phyloP scores from a whole-genome alignment of 1,140 invertebrate genomes.

The Gonatopus flavifemur region DNA sequence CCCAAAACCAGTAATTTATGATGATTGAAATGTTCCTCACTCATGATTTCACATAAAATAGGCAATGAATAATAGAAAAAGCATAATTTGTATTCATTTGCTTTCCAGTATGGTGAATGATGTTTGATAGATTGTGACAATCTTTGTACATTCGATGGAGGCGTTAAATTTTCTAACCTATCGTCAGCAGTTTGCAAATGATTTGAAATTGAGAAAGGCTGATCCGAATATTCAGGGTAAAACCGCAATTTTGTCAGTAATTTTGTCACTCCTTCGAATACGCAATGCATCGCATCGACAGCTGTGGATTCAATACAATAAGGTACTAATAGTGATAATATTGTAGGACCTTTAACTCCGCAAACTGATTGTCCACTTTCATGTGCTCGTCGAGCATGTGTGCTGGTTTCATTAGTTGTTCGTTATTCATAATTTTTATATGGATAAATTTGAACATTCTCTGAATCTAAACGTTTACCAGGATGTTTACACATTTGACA shows the following conservation, averaged over 20 bases:
- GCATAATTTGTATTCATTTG: neutral
- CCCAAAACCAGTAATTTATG: neutral
- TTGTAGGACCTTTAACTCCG: slow-evolving; percentile 17
- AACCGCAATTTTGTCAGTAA: neutral
- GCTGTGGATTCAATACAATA: neutral
- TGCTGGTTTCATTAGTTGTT: slow-evolving; percentile 3
- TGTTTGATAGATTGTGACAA: neutral
- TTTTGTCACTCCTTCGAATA: slow-evolving; percentile 1
- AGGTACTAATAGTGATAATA: neutral
- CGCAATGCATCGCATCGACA: neutral
- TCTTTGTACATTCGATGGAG: neutral
- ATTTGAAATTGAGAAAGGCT: too few species aligned
- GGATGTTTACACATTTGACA: too few species aligned
- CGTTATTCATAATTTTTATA: slow-evolving; percentile 1
- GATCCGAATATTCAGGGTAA: neutral
- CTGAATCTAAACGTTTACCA: neutral
- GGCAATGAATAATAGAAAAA: neutral
- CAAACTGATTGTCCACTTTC: slow-evolving; percentile 5
- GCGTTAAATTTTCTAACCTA: neutral
- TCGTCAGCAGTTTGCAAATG: neutral
- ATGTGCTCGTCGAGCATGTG: slow-evolving; percentile 7
- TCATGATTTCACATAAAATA: neutral
- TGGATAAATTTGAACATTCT: neutral
- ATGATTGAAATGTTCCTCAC: too few species aligned
- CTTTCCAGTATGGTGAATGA: neutral